Evolutionary conservation across 2,797 vertebrate species (phyloP).

Genomic region (Brachyalestes nurse): DNA sequence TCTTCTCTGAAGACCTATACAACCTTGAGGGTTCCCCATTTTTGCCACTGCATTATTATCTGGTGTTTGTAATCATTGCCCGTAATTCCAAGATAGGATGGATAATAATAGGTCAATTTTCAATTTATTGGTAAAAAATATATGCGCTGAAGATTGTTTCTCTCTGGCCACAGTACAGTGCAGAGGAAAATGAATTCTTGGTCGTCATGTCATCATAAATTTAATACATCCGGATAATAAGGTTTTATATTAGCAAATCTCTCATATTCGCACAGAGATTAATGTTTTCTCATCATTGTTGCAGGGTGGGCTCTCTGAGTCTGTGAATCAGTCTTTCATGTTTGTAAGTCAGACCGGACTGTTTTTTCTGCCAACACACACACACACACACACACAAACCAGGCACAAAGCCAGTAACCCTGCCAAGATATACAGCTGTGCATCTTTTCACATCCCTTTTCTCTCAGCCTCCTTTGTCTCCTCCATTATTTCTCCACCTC

Average conservation of each 20-base stretch:
- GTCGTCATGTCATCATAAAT: background rate
- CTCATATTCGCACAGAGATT: background rate
- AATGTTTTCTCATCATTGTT: background rate
- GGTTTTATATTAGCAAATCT: background rate
- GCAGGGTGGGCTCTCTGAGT: background rate
- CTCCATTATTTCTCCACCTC: conserved; percentile 42
- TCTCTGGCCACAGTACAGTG: too few species aligned
- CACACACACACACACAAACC: conserved; percentile 30
- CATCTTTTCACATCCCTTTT: conserved; percentile 11
- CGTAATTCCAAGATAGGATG: background rate
- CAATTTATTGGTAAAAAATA: background rate
- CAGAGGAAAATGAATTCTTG: background rate
- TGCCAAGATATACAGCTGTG: conserved; percentile 34
- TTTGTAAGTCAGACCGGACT: background rate
- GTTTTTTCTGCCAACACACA: conserved; percentile 15
- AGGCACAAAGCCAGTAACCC: conserved; percentile 34
- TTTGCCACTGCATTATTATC: too few species aligned
- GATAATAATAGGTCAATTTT: background rate
- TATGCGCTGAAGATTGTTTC: background rate
- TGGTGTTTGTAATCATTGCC: background rate
- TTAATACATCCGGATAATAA: background rate
- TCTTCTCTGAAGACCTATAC: too few species aligned
- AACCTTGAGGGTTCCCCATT: too few species aligned
- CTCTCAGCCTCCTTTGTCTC: conserved; percentile 42
- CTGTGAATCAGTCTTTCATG: conserved; percentile 3